Evolutionary conservation across 1,140 invertebrate species (phyloP).

Genomic region (Manduca sexta): DNA sequence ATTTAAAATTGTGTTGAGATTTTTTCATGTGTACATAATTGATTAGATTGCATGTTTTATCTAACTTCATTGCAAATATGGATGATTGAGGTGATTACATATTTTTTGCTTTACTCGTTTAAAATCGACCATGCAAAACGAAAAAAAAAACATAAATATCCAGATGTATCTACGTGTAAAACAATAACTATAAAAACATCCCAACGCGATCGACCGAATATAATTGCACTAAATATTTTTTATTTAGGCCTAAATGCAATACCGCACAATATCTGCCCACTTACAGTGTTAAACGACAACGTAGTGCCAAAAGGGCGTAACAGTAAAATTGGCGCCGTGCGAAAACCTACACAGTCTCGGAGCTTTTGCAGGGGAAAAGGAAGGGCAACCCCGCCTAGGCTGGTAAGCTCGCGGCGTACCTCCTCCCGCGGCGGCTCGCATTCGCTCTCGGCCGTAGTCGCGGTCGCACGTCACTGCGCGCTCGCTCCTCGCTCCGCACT

Average conservation of each 20-base stretch:
- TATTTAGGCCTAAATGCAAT: conserved; percentile 69
- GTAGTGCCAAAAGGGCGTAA: conserved; percentile 29
- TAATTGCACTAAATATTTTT: conserved; percentile 42
- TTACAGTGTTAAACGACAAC: conserved; percentile 58
- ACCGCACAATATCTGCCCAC: conserved; percentile 65
- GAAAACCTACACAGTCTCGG: conserved; percentile 56
- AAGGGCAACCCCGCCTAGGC: conserved; percentile 55
- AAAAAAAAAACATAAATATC: too few relatives aligned
- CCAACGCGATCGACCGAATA: too few relatives aligned
- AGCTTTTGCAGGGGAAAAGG: conserved; percentile 61
- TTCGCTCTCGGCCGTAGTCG: conserved; percentile 14
- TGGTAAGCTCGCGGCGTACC: conserved; percentile 13
- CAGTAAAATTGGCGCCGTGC: conserved; percentile 20
- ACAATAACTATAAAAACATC: too few relatives aligned
- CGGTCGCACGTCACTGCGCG: conserved; percentile 32
- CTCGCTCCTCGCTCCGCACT: conserved; percentile 9
- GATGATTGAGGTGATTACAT: too few relatives aligned
- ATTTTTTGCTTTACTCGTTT: too few relatives aligned
- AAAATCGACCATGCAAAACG: too few relatives aligned
- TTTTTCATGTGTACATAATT: too few relatives aligned
- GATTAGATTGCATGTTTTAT: too few relatives aligned
- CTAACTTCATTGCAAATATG: too few relatives aligned
- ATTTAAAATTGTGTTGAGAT: too few relatives aligned
- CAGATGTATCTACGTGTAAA: too few relatives aligned
- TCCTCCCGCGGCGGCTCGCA: conserved; percentile 28